These are phyloP conservation scores for Tenthredo notha DNA, from an alignment of 2,888 invertebrate genomes.

Conservation along the genomic window DNA sequence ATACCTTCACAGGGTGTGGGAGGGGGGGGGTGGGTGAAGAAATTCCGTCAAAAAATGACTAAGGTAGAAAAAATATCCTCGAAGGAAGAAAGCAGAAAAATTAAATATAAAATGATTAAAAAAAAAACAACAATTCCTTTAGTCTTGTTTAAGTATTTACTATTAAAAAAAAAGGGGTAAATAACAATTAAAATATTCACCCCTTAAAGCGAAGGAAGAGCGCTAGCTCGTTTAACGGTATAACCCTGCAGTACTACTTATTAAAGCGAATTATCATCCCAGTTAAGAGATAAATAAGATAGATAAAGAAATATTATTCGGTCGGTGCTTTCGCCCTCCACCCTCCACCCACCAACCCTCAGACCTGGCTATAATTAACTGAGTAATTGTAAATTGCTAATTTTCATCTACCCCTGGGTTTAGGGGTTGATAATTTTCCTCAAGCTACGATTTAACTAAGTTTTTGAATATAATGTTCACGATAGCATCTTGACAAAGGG, in stretches of 20 bases:
- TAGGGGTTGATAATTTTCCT: neutral
- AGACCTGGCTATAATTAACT: conserved; percentile 13
- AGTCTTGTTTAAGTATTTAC: neutral
- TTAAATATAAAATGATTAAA: neutral
- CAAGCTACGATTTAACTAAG: neutral
- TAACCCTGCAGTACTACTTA: neutral
- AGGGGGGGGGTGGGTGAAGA: too few species aligned
- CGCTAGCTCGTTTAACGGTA: neutral
- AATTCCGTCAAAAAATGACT: neutral
- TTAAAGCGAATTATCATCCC: conserved; percentile 24
- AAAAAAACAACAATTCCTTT: neutral
- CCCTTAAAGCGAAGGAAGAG: neutral
- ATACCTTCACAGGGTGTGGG: neutral
- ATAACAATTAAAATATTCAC: conserved; percentile 33
- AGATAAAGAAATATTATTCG: conserved; percentile 36
- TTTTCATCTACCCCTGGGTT: neutral
- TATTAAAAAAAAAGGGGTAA: neutral
- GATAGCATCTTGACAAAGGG: neutral
- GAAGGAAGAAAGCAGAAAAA: neutral
- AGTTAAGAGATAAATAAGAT: conserved; percentile 29
- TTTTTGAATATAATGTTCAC: neutral
- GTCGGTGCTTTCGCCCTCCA: neutral
- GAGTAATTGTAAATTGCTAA: conserved; percentile 28
- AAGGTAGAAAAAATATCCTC: neutral
- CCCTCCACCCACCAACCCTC: neutral